Evolutionary conservation across 2,888 invertebrate species (phyloP).

Genomic region (Tetheella fluctuosa): DNA sequence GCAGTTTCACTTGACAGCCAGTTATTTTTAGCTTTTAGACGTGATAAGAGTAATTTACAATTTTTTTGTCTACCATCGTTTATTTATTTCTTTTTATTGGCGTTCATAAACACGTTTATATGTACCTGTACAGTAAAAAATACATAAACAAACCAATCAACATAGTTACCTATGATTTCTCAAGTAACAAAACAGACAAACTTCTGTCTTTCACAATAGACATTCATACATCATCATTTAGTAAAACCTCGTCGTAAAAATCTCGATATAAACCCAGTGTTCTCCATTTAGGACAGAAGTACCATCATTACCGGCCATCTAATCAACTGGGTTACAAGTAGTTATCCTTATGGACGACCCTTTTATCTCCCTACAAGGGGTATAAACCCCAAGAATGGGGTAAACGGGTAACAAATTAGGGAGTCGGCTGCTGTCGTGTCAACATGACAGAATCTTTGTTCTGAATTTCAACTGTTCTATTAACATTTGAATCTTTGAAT

Average conservation of each 20-base stretch:
- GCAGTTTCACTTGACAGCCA: no score
- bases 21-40: no score
- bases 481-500: neutral
- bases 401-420: constrained; percentile 53
- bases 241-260: constrained; percentile 32
- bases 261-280: constrained; percentile 27
- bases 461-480: neutral
- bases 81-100: no score
- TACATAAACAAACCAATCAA: no score
- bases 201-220: neutral
- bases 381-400: constrained; percentile 59
- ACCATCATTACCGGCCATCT: constrained; percentile 67
- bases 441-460: constrained; percentile 18
- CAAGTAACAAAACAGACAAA: no score
- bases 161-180: no score
- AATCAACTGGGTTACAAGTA: constrained; percentile 67
- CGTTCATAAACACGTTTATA: no score
- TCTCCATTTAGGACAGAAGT: constrained; percentile 50
- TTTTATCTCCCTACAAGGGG: constrained; percentile 70
- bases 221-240: constrained; percentile 1
- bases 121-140: no score
- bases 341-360: constrained; percentile 48
- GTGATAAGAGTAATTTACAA: no score
- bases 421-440: constrained; percentile 29
- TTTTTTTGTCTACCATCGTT: no score